Evolutionary conservation across 2,113 vertebrate species (phyloP).

Genomic region (Sialia sialis): DNA sequence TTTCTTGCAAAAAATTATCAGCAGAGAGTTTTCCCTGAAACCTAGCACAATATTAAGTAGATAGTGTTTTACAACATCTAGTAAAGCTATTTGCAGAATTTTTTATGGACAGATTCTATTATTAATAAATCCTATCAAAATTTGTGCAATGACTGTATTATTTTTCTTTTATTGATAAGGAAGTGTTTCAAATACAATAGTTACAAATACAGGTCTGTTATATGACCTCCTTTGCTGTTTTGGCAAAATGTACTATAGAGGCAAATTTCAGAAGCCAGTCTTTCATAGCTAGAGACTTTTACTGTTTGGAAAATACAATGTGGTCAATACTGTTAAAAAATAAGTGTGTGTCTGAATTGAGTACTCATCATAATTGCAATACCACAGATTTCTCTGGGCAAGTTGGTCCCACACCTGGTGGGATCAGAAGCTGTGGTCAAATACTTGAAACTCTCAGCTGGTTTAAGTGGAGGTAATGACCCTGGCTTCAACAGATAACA

Average conservation of each 20-base stretch:
- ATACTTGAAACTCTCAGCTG: slow-evolving; percentile 38
- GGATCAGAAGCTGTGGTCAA: background rate
- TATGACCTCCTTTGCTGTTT: background rate
- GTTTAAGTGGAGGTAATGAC: slow-evolving; percentile 18
- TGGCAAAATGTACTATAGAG: slow-evolving; percentile 21
- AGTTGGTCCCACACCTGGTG: background rate
- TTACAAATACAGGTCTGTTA: background rate
- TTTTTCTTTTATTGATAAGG: background rate
- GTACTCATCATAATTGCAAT: background rate
- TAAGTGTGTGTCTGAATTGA: background rate
- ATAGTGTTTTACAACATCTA: slow-evolving; percentile 42
- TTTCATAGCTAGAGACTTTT: slow-evolving; percentile 41
- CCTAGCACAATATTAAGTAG: slow-evolving; percentile 29
- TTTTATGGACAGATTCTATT: slow-evolving; percentile 12
- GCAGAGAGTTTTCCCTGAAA: slow-evolving; percentile 1
- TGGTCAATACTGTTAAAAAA: background rate
- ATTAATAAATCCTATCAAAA: background rate
- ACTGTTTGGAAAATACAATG: slow-evolving; percentile 46
- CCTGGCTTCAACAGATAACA: background rate
- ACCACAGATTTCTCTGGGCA: background rate
- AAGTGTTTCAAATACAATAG: background rate
- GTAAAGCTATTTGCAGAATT: slow-evolving; percentile 45
- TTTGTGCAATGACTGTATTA: background rate
- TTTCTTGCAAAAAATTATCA: slow-evolving; percentile 6
- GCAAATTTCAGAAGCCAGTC: slow-evolving; percentile 58